Conservation (phyloP, 2,888 invertebrate species). For the Acrobasis consociella region DNA sequence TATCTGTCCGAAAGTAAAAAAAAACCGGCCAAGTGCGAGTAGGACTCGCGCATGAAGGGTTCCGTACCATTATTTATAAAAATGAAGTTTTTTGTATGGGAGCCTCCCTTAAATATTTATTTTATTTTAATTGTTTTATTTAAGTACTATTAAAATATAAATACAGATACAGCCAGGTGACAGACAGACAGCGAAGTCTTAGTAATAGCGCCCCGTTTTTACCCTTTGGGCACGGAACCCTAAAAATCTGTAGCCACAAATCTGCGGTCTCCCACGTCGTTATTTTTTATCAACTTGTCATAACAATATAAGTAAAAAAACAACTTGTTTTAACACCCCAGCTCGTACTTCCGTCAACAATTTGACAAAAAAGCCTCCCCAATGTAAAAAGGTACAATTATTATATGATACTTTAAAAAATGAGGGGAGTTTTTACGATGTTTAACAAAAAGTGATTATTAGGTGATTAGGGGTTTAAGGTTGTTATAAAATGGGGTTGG, state of each 20-base stretch:
- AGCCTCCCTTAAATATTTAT: too few species aligned
- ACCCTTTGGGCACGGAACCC: too few species aligned
- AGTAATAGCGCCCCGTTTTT: too few species aligned
- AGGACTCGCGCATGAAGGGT: too few species aligned
- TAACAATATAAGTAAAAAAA: constrained; percentile 32
- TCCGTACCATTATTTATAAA: too few species aligned
- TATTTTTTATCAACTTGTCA: constrained; percentile 38
- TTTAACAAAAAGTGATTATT: constrained; percentile 39
- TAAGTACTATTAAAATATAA: too few species aligned
- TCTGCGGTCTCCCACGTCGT: constrained; percentile 40
- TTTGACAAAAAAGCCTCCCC: constrained; percentile 49
- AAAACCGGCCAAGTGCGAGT: too few species aligned
- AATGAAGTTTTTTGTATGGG: too few species aligned
- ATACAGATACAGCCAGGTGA: too few species aligned
- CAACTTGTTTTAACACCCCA: constrained; percentile 44
- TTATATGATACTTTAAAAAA: constrained; percentile 48
- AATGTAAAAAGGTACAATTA: constrained; percentile 49
- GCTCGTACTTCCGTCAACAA: constrained; percentile 50
- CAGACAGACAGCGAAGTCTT: too few species aligned
- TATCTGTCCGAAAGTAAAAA: not conserved
- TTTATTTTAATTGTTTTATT: too few species aligned
- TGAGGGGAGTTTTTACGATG: constrained; percentile 50
- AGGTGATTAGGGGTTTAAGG: constrained; percentile 36
- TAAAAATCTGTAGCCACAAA: constrained; percentile 32
- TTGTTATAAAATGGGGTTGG: constrained; percentile 19